phyloP scores from a whole-genome alignment of 2,888 invertebrate species.

The Drosophila borborema region DNA sequence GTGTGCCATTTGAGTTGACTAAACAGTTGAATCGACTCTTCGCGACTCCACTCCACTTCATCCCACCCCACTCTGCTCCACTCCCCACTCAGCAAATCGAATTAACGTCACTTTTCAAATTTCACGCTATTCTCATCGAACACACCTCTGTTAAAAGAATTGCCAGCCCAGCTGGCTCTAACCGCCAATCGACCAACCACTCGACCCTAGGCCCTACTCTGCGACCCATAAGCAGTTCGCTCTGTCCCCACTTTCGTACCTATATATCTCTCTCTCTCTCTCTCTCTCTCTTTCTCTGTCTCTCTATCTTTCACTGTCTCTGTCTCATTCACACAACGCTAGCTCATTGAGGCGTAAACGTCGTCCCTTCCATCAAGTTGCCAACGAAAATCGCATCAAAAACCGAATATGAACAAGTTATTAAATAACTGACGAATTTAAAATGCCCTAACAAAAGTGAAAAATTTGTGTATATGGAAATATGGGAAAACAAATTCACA shows the following conservation, averaged over 20 bases:
- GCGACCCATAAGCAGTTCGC: neutral
- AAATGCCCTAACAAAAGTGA: conserved; percentile 17
- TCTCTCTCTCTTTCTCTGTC: neutral
- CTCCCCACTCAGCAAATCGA: conserved; percentile 54
- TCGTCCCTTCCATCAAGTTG: conserved; percentile 29
- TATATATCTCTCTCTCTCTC: neutral
- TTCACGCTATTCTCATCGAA: conserved; percentile 59
- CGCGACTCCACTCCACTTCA: neutral
- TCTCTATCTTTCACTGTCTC: neutral
- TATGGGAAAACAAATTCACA: too few species aligned
- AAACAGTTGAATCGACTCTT: conserved; percentile 6
- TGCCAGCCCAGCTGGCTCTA: conserved; percentile 1
- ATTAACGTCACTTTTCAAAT: conserved; percentile 76
- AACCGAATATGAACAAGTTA: conserved; percentile 24
- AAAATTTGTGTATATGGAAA: too few species aligned
- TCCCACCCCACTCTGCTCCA: too few species aligned
- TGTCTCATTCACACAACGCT: conserved; percentile 3
- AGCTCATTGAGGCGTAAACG: conserved; percentile 57
- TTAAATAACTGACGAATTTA: conserved; percentile 16
- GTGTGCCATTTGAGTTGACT: conserved; percentile 23
- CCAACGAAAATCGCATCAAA: conserved; percentile 50
- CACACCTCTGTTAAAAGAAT: conserved; percentile 25
- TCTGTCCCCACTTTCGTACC: neutral
- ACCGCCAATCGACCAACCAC: conserved; percentile 2
- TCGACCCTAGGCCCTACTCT: conserved; percentile 11